phyloP scores from a whole-genome alignment of 2,797 vertebrate species.

The Premnoplex brunnescens region DNA sequence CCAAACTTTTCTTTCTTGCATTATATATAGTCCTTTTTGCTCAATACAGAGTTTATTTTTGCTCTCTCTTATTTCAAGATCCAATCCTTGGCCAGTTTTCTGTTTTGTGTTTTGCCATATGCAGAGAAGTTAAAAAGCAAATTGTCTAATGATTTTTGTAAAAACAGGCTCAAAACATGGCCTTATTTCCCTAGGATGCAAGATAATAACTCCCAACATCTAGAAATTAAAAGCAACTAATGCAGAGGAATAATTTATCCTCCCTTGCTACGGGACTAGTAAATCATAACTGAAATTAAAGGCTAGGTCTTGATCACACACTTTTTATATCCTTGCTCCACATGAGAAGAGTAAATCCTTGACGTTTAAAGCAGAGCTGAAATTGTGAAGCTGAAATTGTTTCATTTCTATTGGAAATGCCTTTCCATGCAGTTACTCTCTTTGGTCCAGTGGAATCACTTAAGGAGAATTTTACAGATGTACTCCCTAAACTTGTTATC shows the following conservation, averaged over 20 bases:
- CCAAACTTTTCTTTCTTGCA: background rate
- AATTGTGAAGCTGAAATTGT: background rate
- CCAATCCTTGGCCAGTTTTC: background rate
- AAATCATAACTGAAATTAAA: conserved; percentile 37
- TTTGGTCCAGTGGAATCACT: conserved; percentile 1
- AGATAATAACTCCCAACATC: background rate
- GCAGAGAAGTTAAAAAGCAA: background rate
- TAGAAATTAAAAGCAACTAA: background rate
- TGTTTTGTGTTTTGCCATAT: background rate
- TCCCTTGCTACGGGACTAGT: background rate
- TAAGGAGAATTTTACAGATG: background rate
- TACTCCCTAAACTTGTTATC: background rate
- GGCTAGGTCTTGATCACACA: background rate
- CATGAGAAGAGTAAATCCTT: background rate
- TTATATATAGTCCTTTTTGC: background rate
- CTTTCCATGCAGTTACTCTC: background rate
- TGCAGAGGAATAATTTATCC: background rate
- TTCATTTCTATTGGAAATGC: background rate
- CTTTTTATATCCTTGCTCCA: background rate
- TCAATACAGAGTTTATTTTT: background rate
- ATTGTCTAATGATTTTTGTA: background rate
- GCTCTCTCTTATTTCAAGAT: background rate
- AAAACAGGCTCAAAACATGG: background rate
- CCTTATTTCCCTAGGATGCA: background rate
- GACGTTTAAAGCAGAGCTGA: background rate